Conservation (phyloP, 1,140 invertebrate genomes). For the Drosophila sucinea region DNA sequence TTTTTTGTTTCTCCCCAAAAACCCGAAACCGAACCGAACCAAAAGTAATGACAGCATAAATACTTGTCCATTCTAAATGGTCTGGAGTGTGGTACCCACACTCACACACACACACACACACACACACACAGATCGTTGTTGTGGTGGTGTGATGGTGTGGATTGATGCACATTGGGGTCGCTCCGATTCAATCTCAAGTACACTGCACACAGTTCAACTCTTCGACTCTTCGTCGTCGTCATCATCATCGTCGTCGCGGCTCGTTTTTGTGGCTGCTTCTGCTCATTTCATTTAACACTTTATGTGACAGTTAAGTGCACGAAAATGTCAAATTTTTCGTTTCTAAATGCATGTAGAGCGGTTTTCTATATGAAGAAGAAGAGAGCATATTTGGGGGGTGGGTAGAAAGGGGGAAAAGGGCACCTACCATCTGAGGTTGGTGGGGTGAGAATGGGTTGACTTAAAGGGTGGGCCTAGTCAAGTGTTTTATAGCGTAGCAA, state of each 20-base stretch:
- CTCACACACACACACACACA: not conserved
- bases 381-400: not conserved
- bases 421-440: constrained; percentile 2
- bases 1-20: constrained; percentile 29
- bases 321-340: constrained; percentile 76
- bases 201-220: constrained; percentile 42
- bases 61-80: constrained; percentile 55
- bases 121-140: not conserved
- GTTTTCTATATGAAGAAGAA: constrained; percentile 37
- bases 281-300: constrained; percentile 80
- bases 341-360: constrained; percentile 55
- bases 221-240: constrained; percentile 48
- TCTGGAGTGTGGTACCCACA: constrained; percentile 22
- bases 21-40: constrained; percentile 63
- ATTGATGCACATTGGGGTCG: constrained; percentile 64
- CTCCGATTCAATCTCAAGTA: constrained; percentile 67
- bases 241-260: constrained; percentile 44
- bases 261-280: constrained; percentile 61
- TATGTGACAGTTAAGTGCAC: constrained; percentile 78
- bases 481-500: constrained; percentile 39
- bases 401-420: not conserved
- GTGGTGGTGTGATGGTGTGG: constrained; percentile 36
- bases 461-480: constrained; percentile 47
- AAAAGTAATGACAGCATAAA: constrained; percentile 79
- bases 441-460: constrained; percentile 3